Base-by-base conservation (phyloP, 2,113 vertebrate genomes). In the Ceuthmochares aereus region DNA sequence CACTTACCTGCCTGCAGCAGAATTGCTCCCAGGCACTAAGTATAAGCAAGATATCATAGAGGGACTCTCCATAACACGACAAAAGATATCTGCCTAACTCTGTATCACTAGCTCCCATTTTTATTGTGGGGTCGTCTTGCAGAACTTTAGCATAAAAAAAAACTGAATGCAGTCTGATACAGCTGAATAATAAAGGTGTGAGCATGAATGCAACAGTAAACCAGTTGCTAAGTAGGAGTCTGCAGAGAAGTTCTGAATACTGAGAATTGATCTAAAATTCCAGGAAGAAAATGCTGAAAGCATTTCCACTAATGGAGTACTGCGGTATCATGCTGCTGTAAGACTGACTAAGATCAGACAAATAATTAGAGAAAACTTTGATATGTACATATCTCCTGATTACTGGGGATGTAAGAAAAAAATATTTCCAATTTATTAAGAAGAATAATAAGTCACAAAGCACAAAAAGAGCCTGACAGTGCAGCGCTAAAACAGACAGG, bases 11-110 rank as follows among this genome's bases (percentile, higher is more conserved):
- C 45, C 55, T 49, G 27, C 9, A 7, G n/a, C 52, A 62, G 14
- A 10, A 10, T 36, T 10, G 19, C 30, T 52, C 34, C 4, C 26
- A 29, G 20, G 29, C 8, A 18, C n/a, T 16, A 70, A 56, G 58
- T 69, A 34, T 25, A 19, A 73, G 49, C 0, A 0, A 60, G 40
- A 7, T 4, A 13, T 4, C 40, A 22, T 1, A 12, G 10, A n/a
- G 14, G 25, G 8, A 56, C 30, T 49, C 47, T 42, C 32, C 3
- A 0, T 19, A 73, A 32, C 7, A 52, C 16, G 15, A 19, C 1
- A 1, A 19, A 2, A 80, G 34, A n/a, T 34, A 49, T 37, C 36
- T 74, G 29, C 10, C 16, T n/a, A 62, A 12, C 30, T 80, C 73
- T 10, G 1, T 6, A 36, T 34, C 30, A 56, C 4, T 8, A 25